Base-by-base conservation (phyloP, 2,888 invertebrate genomes). In the Electrophaes corylata region DNA sequence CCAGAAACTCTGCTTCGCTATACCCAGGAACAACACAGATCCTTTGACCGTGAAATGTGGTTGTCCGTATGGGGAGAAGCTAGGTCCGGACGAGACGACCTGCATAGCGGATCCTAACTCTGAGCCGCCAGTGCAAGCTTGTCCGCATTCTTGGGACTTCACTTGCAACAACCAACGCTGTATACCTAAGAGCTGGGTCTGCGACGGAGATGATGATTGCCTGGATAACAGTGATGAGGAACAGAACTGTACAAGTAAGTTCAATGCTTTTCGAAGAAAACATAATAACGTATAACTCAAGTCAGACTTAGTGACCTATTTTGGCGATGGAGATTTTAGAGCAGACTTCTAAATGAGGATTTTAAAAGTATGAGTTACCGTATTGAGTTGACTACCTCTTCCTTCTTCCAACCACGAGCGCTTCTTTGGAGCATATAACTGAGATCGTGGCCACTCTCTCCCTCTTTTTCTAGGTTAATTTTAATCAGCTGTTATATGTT, bases 161-260 rank as follows among this genome's bases (percentile, higher is more conserved):
- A 97, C 97, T 0, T 99, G 99, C 80, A 95, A 95, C 71, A 98
- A 98, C 83, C 97, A 98, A 78, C 89, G 97, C 23, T 98, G 98
- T 77, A 97, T 98, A 49, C 97, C 98, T 0, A 97, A 97, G 79
- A 96, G 96, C 6, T 98, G 98, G 98, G 96, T 98, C 1, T 98
- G 98, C 80, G 98, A 98, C 79, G 98, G 98, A 0, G 98, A 98
- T 72, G 97, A 98, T 76, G 98, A 99, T 79, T 99, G 99, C 74
- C 89, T 98, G 71, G 98, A 99, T 78, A 97, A 98, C 86, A 97
- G 98, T 54, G 98, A 98, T 78, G 98, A 98, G 83, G 96, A 96
- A 86, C 97, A 97, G 78, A 98, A 98, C 75, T 99, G 98, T 81
- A 98, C 97, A 52, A 97, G 96, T 96, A 81, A 94, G 95, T 93